Evolutionary conservation across 2,113 vertebrate species (phyloP), one percentile per base, ranked within the genome.

Genomic region (Clarias magur): DNA sequence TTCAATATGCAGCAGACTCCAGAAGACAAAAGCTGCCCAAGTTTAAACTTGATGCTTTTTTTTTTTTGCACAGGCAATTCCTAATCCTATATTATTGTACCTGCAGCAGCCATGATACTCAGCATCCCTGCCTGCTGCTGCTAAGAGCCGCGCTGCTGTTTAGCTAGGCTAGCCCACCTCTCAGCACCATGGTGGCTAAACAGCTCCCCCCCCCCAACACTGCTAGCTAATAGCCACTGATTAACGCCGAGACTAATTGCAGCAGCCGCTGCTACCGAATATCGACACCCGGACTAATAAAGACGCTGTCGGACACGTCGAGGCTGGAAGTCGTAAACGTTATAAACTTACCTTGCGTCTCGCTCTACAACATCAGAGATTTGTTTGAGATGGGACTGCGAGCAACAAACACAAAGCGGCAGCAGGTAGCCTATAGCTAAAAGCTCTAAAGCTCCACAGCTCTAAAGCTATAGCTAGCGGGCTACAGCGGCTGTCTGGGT

Each of bases 311-410:
- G 53, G 59, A 38, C 27, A 30, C 9, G 62, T 17, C 34, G 75
- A 86, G 19, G 27, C 78, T 56, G 79, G 63, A 80, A 88, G 84
- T 70, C 63, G 56, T 82, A 73, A 87, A 92, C 91, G 79, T 88
- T 92, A 85, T 88, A 75, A 86, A 83, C 95, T 96, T 96, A 96
- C 95, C 95, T 96, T 93, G 90, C 79, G 90, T 92, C 92, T 93
- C 93, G 94, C 92, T 94, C 92, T 96, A 96, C 95, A 96, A 95
- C 95, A 96, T 96, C 95, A 94, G 95, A 94, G 95, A 92, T 95
- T 90, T 95, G 93, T 95, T 95, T 94, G 94, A 94, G 95, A 92
- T 80, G 93, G 92, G 90, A 89, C 93, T 93, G 94, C 94, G 93
- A 93, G 86, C 94, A 94, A 95, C 94, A 95, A 95, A 95, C 93